These are phyloP conservation scores for Sclerurus mexicanus DNA, from an alignment of 2,113 vertebrate genomes.

Conservation along the genomic window DNA sequence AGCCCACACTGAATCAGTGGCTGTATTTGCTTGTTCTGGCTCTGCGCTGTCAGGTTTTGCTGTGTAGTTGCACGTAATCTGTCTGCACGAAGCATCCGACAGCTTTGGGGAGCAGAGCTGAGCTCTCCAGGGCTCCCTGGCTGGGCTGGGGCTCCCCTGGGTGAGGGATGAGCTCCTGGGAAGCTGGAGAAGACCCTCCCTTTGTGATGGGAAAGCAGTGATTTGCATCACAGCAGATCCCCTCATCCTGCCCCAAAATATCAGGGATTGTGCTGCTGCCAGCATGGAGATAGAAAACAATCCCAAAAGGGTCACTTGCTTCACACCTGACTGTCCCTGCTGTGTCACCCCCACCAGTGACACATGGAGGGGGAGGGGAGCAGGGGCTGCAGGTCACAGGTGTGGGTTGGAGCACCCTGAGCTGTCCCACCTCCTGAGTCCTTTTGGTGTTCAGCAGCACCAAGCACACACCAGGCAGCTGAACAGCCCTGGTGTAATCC, in stretches of 20 bases:
- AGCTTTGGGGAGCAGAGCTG: not conserved
- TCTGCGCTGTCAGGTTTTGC: not conserved
- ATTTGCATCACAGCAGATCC: not conserved
- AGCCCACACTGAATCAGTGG: not conserved
- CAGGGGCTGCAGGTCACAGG: not conserved
- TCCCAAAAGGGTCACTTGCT: not conserved
- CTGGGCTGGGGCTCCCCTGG: not conserved
- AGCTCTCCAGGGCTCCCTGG: accelerated
- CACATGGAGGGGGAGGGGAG: not conserved
- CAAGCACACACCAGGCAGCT: no score
- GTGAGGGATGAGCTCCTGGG: not conserved
- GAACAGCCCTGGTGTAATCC: not conserved
- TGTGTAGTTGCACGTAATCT: not conserved
- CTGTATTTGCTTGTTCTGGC: not conserved
- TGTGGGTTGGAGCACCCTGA: not conserved
- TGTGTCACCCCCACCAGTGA: accelerated
- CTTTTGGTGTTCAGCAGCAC: accelerated
- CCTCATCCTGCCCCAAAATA: not conserved
- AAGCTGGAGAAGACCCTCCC: not conserved
- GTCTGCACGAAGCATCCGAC: accelerated
- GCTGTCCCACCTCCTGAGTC: accelerated
- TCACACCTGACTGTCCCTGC: not conserved
- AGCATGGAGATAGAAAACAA: not conserved
- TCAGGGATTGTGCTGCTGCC: not conserved
- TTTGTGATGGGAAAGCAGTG: not conserved